phyloP scores from a whole-genome alignment of 2,797 vertebrate species.

The Numenius phaeopus region DNA sequence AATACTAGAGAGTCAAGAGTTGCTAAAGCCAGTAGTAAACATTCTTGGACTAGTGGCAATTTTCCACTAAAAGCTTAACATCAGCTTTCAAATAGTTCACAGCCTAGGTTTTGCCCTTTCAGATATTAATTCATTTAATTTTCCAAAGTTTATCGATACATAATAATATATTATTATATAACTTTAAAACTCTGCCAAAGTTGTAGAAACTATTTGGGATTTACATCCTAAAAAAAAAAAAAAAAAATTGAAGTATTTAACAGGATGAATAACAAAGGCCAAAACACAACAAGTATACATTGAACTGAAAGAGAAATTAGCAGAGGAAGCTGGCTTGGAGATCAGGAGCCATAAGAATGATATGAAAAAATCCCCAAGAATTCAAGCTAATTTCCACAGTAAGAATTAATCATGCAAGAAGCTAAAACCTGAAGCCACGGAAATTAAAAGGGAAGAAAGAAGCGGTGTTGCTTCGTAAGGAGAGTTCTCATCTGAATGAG shows the following conservation, averaged over 20 bases:
- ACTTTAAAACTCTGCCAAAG: not conserved
- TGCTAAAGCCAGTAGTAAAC: not conserved
- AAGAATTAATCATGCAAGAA: not conserved
- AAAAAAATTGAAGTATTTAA: not conserved
- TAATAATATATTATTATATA: not conserved
- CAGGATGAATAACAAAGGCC: not conserved
- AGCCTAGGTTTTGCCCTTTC: not conserved
- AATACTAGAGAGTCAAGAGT: not conserved
- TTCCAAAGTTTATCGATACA: not conserved
- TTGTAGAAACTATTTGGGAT: not conserved
- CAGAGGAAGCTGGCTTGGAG: not conserved
- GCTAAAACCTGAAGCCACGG: not conserved
- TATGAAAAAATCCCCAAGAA: not conserved
- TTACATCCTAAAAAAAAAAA: not conserved
- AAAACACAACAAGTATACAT: not conserved
- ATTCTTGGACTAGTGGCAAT: not conserved
- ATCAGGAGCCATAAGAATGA: not conserved
- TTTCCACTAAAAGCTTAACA: not conserved
- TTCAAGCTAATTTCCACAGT: not conserved
- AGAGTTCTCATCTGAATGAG: not conserved
- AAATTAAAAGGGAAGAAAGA: not conserved
- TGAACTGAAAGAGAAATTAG: not conserved
- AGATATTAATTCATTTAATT: not conserved
- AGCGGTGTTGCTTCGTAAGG: not conserved
- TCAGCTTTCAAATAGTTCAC: not conserved